Percentiles rank a stretch among this genome's conserved stretches.
These are phyloP conservation scores for Tonatia bakeri DNA, from an alignment of 2,113 vertebrate genomes.

Conservation along the genomic window DNA sequence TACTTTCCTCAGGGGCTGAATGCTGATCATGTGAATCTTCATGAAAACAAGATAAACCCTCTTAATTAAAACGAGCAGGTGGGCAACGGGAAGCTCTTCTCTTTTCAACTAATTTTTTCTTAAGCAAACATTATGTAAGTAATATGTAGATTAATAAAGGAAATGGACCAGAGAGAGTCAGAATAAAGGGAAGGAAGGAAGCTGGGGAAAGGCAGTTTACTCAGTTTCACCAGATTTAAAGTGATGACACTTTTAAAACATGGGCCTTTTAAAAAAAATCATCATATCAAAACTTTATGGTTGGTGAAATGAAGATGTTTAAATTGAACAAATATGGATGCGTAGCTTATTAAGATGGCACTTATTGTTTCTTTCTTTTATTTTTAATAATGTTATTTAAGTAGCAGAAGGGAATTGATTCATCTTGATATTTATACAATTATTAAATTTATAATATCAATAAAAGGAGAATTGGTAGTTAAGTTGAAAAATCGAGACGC, in stretches of 20 bases:
- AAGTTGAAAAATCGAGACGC: neutral
- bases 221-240: neutral
- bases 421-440: conserved; percentile 24
- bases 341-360: neutral
- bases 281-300: neutral
- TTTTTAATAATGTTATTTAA: neutral
- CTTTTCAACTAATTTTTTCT: neutral
- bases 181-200: neutral
- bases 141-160: neutral
- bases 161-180: neutral
- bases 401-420: neutral
- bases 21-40: neutral
- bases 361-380: neutral
- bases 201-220: neutral
- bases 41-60: neutral
- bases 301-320: neutral
- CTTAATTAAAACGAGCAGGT: neutral
- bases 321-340: neutral
- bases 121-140: neutral
- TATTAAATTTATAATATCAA: neutral
- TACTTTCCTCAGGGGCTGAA: neutral
- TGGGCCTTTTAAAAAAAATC: neutral
- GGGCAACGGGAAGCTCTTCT: neutral
- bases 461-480: neutral
- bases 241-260: neutral